Evolutionary conservation across 2,113 vertebrate genomes (phyloP).

Genomic region (Noctilio leporinus): DNA sequence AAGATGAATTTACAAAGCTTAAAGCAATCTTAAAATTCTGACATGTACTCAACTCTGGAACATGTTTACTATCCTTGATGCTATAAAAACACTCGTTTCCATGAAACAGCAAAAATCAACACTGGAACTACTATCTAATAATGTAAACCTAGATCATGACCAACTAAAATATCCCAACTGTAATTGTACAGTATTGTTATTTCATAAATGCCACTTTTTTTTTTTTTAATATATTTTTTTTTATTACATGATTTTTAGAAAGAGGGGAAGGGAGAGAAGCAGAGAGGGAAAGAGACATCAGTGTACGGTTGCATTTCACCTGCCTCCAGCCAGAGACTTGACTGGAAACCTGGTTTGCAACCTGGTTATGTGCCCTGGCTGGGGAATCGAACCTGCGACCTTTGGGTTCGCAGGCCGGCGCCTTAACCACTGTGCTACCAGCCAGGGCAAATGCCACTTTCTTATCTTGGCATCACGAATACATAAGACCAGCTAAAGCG

Average conservation of each 20-base stretch:
- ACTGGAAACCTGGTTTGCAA: no score
- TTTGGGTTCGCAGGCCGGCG: no score
- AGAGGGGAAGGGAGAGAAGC: no score
- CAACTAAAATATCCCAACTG: not conserved
- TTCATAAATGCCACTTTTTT: not conserved
- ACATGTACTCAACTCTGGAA: not conserved
- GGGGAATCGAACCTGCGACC: no score
- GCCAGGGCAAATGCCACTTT: not conserved
- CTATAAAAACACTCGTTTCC: not conserved
- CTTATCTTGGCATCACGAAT: not conserved
- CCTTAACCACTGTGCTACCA: no score
- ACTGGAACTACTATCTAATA: not conserved
- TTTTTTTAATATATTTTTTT: no score
- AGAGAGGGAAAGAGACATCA: no score
- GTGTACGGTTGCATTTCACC: no score
- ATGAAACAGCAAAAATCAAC: not conserved
- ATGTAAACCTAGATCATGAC: not conserved
- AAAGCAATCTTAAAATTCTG: not conserved
- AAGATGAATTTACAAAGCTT: constrained; percentile 22
- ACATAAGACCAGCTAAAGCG: not conserved
- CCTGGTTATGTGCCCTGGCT: no score
- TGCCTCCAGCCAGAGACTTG: no score
- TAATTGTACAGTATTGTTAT: not conserved
- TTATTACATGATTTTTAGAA: no score
- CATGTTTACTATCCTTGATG: not conserved